Conservation (phyloP, 2,888 invertebrate genomes). For the Hecatera dysodea region DNA sequence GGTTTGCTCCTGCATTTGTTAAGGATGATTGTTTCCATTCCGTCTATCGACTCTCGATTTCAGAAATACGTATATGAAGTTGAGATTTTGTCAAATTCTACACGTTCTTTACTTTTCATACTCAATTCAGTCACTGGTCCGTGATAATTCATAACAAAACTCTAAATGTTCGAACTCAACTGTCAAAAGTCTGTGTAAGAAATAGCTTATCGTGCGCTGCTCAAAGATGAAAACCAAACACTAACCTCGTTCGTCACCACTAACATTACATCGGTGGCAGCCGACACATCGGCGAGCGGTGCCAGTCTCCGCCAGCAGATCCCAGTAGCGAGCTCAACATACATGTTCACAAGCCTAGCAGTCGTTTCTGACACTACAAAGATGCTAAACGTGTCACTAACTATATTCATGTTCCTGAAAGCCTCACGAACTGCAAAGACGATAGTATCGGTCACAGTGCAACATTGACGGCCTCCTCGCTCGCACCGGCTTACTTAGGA, state of each 20-base stretch:
- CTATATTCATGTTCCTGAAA: conserved; percentile 20
- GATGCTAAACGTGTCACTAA: conserved; percentile 11
- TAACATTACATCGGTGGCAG: background rate
- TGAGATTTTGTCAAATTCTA: no score
- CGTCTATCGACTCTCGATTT: background rate
- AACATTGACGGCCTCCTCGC: conserved; percentile 29
- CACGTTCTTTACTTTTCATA: no score
- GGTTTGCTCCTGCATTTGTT: background rate
- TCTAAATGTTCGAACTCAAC: no score
- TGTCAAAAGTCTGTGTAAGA: no score
- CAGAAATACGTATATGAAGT: no score
- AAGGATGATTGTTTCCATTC: background rate
- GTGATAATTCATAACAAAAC: no score
- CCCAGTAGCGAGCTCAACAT: background rate
- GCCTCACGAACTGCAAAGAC: conserved; percentile 8
- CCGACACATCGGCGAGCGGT: background rate
- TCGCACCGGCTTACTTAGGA: conserved; percentile 7
- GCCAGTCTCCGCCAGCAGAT: background rate
- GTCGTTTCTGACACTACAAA: background rate
- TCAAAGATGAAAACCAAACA: background rate
- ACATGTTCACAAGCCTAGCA: background rate
- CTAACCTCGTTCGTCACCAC: background rate
- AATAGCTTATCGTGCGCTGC: background rate
- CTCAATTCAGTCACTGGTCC: no score
- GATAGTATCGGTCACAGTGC: conserved; percentile 29